phyloP scores from a whole-genome alignment of 2,888 invertebrate genomes.

The Escarpia spicata region DNA sequence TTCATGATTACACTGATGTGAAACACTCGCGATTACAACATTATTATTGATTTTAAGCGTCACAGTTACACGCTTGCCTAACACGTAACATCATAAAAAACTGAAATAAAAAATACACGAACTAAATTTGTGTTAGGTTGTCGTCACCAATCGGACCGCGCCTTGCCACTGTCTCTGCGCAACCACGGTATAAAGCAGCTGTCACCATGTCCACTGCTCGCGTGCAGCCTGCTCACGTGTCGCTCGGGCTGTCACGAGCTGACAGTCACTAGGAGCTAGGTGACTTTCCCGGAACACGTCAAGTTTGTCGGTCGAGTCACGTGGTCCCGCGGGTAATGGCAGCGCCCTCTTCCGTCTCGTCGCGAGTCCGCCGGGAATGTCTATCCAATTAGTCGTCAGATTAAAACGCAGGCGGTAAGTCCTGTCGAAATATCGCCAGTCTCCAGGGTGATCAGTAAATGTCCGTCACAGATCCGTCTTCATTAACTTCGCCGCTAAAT shows the following conservation, averaged over 20 bases:
- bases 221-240: not conserved
- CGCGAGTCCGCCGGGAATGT: not conserved
- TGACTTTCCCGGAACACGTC: not conserved
- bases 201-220: not conserved
- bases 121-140: not conserved
- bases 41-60: not conserved
- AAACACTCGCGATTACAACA: not conserved
- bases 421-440: constrained; percentile 10
- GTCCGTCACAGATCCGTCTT: constrained; percentile 10
- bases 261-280: not conserved
- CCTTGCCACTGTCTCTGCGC: not conserved
- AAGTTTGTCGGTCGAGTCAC: not conserved
- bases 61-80: not conserved
- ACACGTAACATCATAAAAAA: not conserved
- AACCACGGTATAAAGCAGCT: not conserved
- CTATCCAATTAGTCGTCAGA: constrained; percentile 16
- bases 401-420: constrained; percentile 1
- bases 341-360: not conserved
- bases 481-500: not conserved
- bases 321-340: not conserved
- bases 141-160: not conserved
- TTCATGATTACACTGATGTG: not conserved
- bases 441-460: constrained; percentile 13
- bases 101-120: not conserved
- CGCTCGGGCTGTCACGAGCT: not conserved